Conservation (phyloP, 37 sponge, comb jelly and placozoan species). For the Beroe ovata region DNA sequence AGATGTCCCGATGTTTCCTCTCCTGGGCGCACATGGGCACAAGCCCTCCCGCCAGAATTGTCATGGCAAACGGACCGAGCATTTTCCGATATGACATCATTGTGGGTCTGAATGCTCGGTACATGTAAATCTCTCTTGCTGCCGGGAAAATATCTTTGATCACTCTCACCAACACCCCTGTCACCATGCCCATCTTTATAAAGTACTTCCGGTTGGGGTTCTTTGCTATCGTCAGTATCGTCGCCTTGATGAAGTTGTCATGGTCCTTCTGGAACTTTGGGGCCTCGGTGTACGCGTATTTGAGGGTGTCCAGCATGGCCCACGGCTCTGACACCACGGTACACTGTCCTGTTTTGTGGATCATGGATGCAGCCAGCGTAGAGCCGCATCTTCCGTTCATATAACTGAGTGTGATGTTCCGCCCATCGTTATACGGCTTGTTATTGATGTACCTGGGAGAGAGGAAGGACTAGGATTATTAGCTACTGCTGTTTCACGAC, state of each 20-base stretch:
- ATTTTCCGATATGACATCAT: not conserved
- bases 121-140: not conserved
- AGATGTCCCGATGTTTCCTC: not conserved
- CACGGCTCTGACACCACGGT: constrained; percentile 1
- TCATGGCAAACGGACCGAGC: not conserved
- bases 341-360: constrained; percentile 4
- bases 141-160: not conserved
- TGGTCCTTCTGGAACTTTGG: not conserved
- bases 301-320: not conserved
- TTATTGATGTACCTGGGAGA: not conserved
- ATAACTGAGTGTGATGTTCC: not conserved
- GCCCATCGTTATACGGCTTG: not conserved
- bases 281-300: not conserved
- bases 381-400: not conserved
- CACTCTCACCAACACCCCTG: not conserved
- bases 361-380: not conserved
- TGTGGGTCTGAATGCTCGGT: not conserved
- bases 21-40: not conserved
- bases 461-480: too few species aligned
- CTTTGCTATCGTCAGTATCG: not conserved
- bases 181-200: not conserved
- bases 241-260: not conserved
- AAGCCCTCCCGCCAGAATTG: not conserved
- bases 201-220: not conserved
- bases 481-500: too few species aligned